Evolutionary conservation across 1,140 invertebrate species (phyloP).

Genomic region (Pachypeltis micranthus): DNA sequence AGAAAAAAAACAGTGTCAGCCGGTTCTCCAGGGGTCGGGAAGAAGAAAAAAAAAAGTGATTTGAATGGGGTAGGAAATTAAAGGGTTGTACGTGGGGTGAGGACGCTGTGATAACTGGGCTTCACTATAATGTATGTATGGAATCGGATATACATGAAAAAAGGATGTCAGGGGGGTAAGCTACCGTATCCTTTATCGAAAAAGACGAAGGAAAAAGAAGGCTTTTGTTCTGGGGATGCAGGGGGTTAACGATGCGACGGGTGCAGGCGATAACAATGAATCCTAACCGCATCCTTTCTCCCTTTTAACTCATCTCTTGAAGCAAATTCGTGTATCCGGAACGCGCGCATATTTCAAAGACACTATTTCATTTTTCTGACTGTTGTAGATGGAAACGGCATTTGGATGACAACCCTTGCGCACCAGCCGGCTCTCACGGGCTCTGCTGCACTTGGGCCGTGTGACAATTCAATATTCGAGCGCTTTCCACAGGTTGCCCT

Average conservation of each 20-base stretch:
- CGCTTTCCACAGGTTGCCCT: too few species aligned
- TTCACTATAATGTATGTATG: constrained; percentile 26
- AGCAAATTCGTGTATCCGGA: too few species aligned
- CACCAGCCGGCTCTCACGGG: too few species aligned
- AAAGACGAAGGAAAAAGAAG: too few species aligned
- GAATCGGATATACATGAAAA: constrained; percentile 27
- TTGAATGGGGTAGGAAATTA: constrained; percentile 26
- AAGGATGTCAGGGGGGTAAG: constrained; percentile 17
- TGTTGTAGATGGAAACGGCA: too few species aligned
- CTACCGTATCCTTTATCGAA: constrained; percentile 18
- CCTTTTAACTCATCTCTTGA: constrained; percentile 13
- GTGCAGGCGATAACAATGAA: constrained; percentile 1
- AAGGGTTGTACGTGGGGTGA: constrained; percentile 23
- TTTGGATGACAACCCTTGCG: too few species aligned
- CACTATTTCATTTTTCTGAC: too few species aligned
- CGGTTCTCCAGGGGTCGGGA: constrained; percentile 11
- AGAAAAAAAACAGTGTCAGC: constrained; percentile 20
- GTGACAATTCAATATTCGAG: too few species aligned
- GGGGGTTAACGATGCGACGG: constrained; percentile 14
- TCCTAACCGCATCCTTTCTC: constrained; percentile 10
- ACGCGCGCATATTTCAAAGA: too few species aligned
- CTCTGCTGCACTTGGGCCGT: too few species aligned
- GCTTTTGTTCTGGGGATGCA: not conserved
- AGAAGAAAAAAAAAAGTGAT: constrained; percentile 23
- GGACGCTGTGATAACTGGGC: constrained; percentile 21